Evolutionary conservation across 1,140 invertebrate genomes (phyloP), one percentile per base, ranked within the genome.

Genomic region (Helicorthomorpha holstii): DNA sequence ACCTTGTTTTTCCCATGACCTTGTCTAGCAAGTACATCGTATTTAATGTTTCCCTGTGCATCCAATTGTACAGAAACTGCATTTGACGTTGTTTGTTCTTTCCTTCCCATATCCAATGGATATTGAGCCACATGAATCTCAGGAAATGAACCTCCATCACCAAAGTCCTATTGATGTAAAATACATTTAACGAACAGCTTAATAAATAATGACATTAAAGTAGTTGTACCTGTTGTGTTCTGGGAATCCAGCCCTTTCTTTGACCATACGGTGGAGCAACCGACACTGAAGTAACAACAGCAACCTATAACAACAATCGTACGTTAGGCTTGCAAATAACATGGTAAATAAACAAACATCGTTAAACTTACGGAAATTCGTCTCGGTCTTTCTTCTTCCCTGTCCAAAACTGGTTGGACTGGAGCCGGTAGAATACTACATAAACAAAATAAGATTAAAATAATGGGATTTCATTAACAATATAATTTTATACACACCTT

Each of bases 121-220:
- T 92, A 95, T 62, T 99, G 96, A 0, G 92, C 92, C 14, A 98
- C 83, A 65, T 84, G 85, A 52, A 98, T 94, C 72, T 99, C 96
- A 1, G 96, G 95, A 69, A 93, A 99, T 0, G 96, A 90, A 12
- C 96, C 96, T 4, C 96, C 96, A 81, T 98, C 94, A 60, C 78
- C 78, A 75, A 79, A 89, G 70, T 88, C 85, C 75, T 78, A 57
- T 27, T 56, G 42, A 50, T 51, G 16, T 7, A 7, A 16, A 7
- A 7, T 34, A 7, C 51, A 27, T 41, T 14, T 51, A 27, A 34
- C 38, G 16, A 42, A 51, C 21, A 50, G 57, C 57, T 12, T 43
- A 54, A 54, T 26, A 50, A 22, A 2, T 72, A 49, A 49, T 62
- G 56, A 21, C 46, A 48, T 57, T 27, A 51, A 41, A 55, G 1